phyloP scores from a whole-genome alignment of 2,113 vertebrate species.

The Podilymbus podiceps region DNA sequence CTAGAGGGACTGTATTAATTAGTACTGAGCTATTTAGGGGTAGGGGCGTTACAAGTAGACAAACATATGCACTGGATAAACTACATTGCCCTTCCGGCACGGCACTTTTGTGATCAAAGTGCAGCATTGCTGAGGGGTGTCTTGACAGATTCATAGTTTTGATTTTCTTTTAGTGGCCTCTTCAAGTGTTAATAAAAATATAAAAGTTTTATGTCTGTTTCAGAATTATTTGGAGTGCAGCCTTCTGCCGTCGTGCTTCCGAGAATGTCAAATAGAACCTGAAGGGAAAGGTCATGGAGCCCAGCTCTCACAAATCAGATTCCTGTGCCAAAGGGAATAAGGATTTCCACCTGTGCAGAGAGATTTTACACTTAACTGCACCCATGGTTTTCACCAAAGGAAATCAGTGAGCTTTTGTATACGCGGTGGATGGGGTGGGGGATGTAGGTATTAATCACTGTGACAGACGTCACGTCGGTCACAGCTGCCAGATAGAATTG shows the following conservation, averaged over 20 bases:
- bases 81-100: neutral
- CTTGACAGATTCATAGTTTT: conserved; percentile 67
- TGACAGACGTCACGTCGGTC: neutral
- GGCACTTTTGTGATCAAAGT: neutral
- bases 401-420: conserved; percentile 1
- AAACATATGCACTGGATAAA: neutral
- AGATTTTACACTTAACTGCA: conserved; percentile 34
- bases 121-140: neutral
- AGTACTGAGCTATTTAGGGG: neutral
- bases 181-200: conserved; percentile 65
- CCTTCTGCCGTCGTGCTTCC: neutral
- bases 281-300: conserved; percentile 45
- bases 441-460: neutral
- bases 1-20: neutral
- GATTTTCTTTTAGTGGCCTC: conserved; percentile 64
- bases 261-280: conserved; percentile 54
- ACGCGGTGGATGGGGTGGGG: fast-evolving
- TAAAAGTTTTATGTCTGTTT: conserved; percentile 57
- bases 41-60: neutral
- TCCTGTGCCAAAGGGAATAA: conserved; percentile 5
- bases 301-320: conserved; percentile 28
- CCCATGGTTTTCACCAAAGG: conserved; percentile 20
- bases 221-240: conserved; percentile 37
- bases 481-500: conserved; percentile 23
- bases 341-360: conserved; percentile 34